Base-by-base conservation (phyloP, 1,140 invertebrate genomes). In the Drosophila bifasciata region DNA sequence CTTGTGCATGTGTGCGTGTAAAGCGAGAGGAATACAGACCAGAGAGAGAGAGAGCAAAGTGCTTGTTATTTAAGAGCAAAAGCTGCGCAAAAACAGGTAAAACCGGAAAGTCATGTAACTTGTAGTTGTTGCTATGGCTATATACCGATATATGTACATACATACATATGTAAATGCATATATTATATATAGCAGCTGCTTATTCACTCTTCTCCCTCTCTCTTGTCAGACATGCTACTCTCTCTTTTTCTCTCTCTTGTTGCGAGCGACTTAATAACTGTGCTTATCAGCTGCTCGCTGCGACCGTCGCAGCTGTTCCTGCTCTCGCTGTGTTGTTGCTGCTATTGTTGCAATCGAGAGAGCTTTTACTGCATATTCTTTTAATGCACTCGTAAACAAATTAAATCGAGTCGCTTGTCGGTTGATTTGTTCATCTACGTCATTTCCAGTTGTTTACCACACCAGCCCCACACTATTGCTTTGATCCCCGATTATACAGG, bases 81-180 rank as follows among this genome's bases (percentile, higher is more conserved):
- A 77, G 53, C 72, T 85, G 56, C 16, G 61, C 25, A 43, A 43
- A 73, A 86, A 85, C 81, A 53, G 86, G 81, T 88, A 67, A 78
- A 88, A 88, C 83, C 79, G 67, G 83, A 88, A 76, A 67, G 60
- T 50, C 63, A 72, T 88, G 84, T 88, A 83, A 70, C 45, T 69
- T 50, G 59, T 46, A 49, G 32, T 64, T 70, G 74, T 84, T 79
- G 75, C 66, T 19, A 62, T 76, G 72, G 39, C 58, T 36, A 36
- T 21, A 50, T 19, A 59, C 23, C 51, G 21, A 40, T 46, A 41
- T 41, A n/a, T 16, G 41, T 16, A 52, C 56, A 44, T 15, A 17
- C 8, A 13, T 50, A 13, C 28, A 50, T 32, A 36, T 15, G 5
- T 5, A 36, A 9, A 11, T 3, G 3, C 6, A 13, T 28, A 41